Evolutionary conservation across 2,797 vertebrate species (phyloP).

Genomic region (Hippocampus kuda): DNA sequence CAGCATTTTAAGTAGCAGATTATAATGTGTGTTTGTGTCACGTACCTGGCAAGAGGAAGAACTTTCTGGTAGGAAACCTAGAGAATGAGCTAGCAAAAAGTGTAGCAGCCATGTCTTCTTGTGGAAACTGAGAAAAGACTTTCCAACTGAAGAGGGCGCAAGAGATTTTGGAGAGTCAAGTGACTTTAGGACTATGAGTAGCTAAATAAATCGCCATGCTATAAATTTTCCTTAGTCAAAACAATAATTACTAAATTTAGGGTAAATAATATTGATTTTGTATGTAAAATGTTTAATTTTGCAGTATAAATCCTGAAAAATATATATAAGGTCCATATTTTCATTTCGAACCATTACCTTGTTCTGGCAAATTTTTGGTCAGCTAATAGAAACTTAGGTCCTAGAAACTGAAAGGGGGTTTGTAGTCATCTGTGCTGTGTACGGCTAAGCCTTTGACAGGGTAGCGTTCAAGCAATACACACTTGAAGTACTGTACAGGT

Average conservation of each 20-base stretch:
- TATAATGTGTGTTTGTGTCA: neutral
- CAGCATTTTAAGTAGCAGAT: neutral
- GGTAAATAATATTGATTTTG: rapidly evolving
- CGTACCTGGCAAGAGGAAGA: constrained; percentile 23
- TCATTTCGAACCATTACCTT: neutral
- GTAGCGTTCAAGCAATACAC: constrained; percentile 15
- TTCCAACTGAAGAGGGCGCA: constrained; percentile 18
- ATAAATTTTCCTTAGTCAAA: neutral
- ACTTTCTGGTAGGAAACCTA: constrained; percentile 25
- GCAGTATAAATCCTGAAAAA: neutral
- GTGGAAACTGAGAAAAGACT: constrained; percentile 6
- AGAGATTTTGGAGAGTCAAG: neutral
- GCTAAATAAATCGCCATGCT: neutral
- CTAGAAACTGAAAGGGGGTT: constrained; percentile 10
- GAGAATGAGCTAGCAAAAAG: constrained; percentile 24
- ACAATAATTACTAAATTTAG: neutral
- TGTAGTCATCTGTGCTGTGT: constrained; percentile 39
- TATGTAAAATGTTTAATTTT: neutral
- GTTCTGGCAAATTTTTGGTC: constrained; percentile 29
- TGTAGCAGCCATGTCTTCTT: constrained; percentile 25
- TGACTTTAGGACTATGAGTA: constrained; percentile 1
- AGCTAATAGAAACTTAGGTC: constrained; percentile 15
- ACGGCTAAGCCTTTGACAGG: constrained; percentile 26
- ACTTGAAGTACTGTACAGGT: constrained; percentile 29
- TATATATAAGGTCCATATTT: neutral